A percentile compares a stretch with the other conserved stretches of the same genome.
Evolutionary conservation across 2,888 invertebrate species (phyloP).

Genomic region (Apamea epomidion): DNA sequence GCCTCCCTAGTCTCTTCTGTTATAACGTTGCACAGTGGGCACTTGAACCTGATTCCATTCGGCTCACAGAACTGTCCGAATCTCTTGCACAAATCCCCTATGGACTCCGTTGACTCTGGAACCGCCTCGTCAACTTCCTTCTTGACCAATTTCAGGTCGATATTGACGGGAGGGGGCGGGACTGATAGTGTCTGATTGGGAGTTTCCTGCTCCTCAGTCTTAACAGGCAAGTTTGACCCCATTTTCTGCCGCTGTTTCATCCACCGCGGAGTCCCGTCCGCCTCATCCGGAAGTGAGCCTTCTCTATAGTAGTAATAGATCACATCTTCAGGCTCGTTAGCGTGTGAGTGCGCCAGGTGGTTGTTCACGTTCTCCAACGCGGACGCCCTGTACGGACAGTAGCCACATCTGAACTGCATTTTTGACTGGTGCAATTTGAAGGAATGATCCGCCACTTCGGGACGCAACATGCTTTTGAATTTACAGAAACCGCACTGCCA

Average conservation of each 20-base stretch:
- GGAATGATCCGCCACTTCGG: constrained; percentile 91
- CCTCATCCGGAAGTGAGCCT: constrained; percentile 77
- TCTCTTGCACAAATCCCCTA: constrained; percentile 78
- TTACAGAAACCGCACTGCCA: constrained; percentile 94
- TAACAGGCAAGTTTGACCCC: constrained; percentile 69
- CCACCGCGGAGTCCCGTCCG: constrained; percentile 81
- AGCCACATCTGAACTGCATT: constrained; percentile 93
- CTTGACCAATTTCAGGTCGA: constrained; percentile 84
- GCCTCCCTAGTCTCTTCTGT: constrained; percentile 89
- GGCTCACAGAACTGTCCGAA: constrained; percentile 87
- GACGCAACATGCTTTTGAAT: constrained; percentile 90
- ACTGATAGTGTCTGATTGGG: constrained; percentile 37
- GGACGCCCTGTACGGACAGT: constrained; percentile 91
- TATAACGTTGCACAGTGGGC: constrained; percentile 91
- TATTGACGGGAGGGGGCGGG: constrained; percentile 28
- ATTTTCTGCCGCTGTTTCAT: constrained; percentile 77
- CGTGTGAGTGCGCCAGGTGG: constrained; percentile 91
- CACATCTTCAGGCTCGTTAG: constrained; percentile 78
- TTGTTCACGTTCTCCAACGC: constrained; percentile 89
- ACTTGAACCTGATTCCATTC: constrained; percentile 89
- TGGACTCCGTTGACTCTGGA: constrained; percentile 59
- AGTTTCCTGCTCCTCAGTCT: constrained; percentile 71
- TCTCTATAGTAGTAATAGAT: constrained; percentile 90
- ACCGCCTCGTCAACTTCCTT: constrained; percentile 72
- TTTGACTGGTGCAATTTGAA: constrained; percentile 91